phyloP scores from a whole-genome alignment of 1,140 invertebrate species.

The Reticulitermes speratus region DNA sequence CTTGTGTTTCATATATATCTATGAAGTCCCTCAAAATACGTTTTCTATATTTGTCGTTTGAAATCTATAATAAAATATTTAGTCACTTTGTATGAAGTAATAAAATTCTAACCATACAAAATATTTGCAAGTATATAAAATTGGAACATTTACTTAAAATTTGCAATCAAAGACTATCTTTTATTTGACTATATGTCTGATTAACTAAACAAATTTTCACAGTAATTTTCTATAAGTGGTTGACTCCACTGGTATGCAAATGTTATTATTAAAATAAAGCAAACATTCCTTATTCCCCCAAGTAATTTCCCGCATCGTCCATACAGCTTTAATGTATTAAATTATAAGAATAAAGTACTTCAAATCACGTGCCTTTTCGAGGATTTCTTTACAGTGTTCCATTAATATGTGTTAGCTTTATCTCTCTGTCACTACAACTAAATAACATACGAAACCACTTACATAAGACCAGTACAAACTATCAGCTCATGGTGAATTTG shows the following conservation, averaged over 20 bases:
- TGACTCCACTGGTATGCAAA: not conserved
- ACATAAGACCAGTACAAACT: not conserved
- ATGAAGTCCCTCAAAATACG: not conserved
- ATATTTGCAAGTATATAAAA: constrained; percentile 33
- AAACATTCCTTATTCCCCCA: not conserved
- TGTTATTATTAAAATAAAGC: not conserved
- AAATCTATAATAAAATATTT: constrained; percentile 31
- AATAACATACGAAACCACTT: not conserved
- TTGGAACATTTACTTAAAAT: constrained; percentile 28
- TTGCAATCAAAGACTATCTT: constrained; percentile 27
- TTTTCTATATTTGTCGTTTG: not conserved
- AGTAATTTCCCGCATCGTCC: not conserved
- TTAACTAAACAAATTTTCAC: not conserved
- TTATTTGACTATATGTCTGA: not conserved
- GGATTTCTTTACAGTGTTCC: not conserved
- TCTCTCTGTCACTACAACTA: not conserved
- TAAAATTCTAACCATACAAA: constrained; percentile 31
- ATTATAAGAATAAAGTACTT: not conserved
- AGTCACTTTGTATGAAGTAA: constrained; percentile 30
- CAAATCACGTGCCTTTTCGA: not conserved
- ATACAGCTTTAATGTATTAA: not conserved
- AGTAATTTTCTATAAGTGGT: not conserved
- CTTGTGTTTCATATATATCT: not conserved
- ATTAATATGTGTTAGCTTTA: not conserved
- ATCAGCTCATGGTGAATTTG: not conserved